Conservation (phyloP, 92 coral and sea anemone genomes). For the Umimayanthus kanabou region DNA sequence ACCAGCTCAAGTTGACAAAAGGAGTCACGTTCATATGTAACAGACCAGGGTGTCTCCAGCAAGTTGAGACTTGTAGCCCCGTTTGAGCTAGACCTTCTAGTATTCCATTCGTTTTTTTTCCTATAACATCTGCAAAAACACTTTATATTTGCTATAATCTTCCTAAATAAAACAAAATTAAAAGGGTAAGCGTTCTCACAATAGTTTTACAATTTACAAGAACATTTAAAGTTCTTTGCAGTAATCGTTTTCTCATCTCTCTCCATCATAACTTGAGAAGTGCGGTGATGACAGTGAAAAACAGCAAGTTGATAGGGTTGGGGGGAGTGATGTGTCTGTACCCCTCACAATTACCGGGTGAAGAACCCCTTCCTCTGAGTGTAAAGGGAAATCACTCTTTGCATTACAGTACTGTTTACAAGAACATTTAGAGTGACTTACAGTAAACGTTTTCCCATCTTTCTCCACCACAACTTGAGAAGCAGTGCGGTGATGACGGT, state of each 20-base stretch:
- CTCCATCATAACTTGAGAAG: slow-evolving; percentile 92
- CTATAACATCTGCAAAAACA: too few species aligned
- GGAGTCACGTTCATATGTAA: too few species aligned
- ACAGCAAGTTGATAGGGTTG: slow-evolving; percentile 61
- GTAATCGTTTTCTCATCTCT: slow-evolving; percentile 64
- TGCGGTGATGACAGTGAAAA: slow-evolving; percentile 59
- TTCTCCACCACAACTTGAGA: slow-evolving; percentile 92
- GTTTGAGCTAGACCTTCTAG: too few species aligned
- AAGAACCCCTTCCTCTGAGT: slow-evolving; percentile 34
- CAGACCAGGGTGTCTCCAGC: too few species aligned
- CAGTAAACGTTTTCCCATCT: slow-evolving; percentile 70
- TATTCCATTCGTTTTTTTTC: too few species aligned
- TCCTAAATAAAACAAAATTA: too few species aligned
- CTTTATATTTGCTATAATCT: too few species aligned
- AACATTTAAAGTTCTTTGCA: slow-evolving; percentile 49
- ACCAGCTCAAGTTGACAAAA: too few species aligned
- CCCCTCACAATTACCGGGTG: slow-evolving; percentile 48
- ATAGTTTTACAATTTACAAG: too few species aligned
- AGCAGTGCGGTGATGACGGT: slow-evolving; percentile 59
- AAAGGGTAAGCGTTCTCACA: too few species aligned
- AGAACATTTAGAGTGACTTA: slow-evolving; percentile 31
- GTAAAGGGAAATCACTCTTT: too few species aligned
- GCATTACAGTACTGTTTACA: not conserved
- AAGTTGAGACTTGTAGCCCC: too few species aligned
- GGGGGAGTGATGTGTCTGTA: slow-evolving; percentile 57